phyloP scores from a whole-genome alignment of 2,113 vertebrate species.

The Bufo gargarizans region DNA sequence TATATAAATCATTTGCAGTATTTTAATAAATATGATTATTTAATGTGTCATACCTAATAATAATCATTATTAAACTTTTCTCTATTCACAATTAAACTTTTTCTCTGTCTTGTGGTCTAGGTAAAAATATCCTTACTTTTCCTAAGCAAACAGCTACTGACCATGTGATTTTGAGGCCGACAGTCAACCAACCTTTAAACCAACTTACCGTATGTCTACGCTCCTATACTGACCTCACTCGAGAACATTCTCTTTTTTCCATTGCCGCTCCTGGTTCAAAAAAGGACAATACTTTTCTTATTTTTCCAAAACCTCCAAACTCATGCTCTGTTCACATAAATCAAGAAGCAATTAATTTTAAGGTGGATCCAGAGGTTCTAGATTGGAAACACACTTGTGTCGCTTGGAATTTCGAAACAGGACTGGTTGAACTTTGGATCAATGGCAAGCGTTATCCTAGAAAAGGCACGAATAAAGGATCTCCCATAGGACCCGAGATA shows the following conservation, averaged over 20 bases:
- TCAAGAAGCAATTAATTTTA: accelerated
- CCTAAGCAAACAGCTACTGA: neutral
- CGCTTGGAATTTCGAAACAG: conserved; percentile 48
- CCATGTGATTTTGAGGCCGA: neutral
- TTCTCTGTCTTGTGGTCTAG: neutral
- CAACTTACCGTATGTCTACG: conserved; percentile 46
- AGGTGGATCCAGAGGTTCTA: accelerated
- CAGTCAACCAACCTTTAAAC: neutral
- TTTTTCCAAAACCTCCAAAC: neutral
- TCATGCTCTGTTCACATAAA: neutral
- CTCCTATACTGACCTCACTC: conserved; percentile 21
- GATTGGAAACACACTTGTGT: conserved; percentile 30
- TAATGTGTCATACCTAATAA: too few relatives aligned
- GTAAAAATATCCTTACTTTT: conserved; percentile 54
- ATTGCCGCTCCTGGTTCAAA: neutral
- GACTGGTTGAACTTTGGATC: conserved; percentile 59
- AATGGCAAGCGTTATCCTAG: conserved; percentile 5
- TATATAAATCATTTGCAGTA: too few relatives aligned
- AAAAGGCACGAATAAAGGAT: conserved; percentile 54
- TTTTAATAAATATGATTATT: too few relatives aligned
- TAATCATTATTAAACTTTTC: too few relatives aligned
- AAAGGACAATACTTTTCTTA: conserved; percentile 52
- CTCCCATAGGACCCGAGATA: accelerated
- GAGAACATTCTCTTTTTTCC: neutral
- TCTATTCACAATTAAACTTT: neutral